Evolutionary conservation across 2,888 invertebrate species (phyloP), one percentile per base, ranked within the genome.

Genomic region (Cephus runcator): DNA sequence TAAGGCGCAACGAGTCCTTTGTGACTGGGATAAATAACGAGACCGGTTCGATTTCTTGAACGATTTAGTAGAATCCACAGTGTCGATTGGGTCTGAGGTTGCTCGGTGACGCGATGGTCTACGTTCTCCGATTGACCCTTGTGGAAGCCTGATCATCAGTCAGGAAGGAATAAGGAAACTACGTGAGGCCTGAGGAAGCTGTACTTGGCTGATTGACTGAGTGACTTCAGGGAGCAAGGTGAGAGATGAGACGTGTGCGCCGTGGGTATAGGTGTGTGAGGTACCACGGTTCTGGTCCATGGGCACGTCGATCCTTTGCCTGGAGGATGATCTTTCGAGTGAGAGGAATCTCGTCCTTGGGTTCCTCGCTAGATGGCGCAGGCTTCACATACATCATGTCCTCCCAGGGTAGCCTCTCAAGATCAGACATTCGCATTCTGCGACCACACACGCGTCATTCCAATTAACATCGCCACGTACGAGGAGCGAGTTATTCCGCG

Each of bases 291-390:
- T 56, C 56, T 56, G 56, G 56, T 56, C 56, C 56, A 56, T 56
- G 56, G 56, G 56, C 56, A 56, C 23, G 56, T 56, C 56, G 56
- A 56, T 56, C 56, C 56, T 23, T 56, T 23, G 56, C 74, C 30
- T 6, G 15, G 74, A 74, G 36, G 71, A 71, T 71, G 71, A 71
- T 71, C 71, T 71, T 71, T 71, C 56, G 36, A 85, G 85, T 82
- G 83, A 85, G 83, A 85, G 85, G 83, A 83, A 78, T 73, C 77
- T 83, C 84, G 88, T 87, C 87, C 87, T 88, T 88, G 87, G 83
- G 79, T 83, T 79, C 75, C 80, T 77, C 77, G 82, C 76, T 76
- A 82, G 82, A 85, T 82, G 81, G 83, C 81, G 79, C 77, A 56
- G 77, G 77, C 79, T 73, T 75, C 81, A 79, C 81, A 83, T 83